phyloP scores from a whole-genome alignment of 2,797 vertebrate species.

The Syncerus caffer region DNA sequence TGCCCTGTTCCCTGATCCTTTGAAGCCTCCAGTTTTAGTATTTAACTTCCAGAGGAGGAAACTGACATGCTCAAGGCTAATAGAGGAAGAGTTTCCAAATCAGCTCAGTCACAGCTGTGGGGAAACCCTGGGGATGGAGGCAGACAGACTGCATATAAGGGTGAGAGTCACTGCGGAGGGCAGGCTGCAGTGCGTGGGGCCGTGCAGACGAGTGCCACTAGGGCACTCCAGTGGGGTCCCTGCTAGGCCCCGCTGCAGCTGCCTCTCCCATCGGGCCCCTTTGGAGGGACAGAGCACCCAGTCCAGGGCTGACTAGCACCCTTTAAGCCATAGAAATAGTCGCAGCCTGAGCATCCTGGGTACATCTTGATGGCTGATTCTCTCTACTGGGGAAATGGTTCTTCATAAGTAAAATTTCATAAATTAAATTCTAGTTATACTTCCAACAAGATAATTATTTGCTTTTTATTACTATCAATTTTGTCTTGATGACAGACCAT shows the following conservation, averaged over 20 bases:
- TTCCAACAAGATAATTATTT: slow-evolving; percentile 40
- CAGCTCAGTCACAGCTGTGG: background rate
- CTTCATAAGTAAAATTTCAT: slow-evolving; percentile 5
- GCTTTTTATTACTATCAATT: slow-evolving; percentile 37
- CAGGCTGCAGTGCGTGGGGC: background rate
- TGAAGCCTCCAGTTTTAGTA: background rate
- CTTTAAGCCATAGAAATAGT: background rate
- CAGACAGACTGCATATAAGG: rapidly evolving
- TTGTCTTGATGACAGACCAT: slow-evolving; percentile 3
- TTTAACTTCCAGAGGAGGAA: slow-evolving; percentile 25
- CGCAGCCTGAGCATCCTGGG: background rate
- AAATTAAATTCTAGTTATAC: slow-evolving; percentile 38
- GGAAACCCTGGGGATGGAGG: background rate
- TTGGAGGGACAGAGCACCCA: background rate
- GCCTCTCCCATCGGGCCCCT: background rate
- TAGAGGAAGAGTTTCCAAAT: background rate
- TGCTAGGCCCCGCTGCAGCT: background rate
- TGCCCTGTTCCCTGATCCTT: background rate
- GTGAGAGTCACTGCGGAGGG: background rate
- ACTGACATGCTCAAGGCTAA: background rate
- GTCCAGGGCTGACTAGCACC: background rate
- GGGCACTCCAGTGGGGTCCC: background rate
- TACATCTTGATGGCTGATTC: background rate
- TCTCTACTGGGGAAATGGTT: slow-evolving; percentile 6
- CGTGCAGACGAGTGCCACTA: background rate